Conservation (phyloP, 2,888 invertebrate species). For the Allygus modestus region DNA sequence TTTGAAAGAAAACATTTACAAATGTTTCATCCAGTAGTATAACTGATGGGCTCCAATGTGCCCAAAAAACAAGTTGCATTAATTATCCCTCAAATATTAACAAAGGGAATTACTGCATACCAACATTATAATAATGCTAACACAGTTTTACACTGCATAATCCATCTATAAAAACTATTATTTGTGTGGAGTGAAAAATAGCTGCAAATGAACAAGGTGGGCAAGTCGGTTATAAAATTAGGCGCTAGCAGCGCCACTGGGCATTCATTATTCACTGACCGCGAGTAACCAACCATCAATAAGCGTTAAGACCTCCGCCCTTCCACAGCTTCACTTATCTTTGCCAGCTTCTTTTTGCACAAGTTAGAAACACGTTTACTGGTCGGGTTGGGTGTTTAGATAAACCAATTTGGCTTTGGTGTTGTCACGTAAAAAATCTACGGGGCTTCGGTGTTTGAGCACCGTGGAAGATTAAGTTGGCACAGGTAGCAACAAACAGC, state of each 20-base stretch:
- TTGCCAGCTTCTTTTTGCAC: neutral
- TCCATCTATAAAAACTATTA: neutral
- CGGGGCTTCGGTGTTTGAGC: no score
- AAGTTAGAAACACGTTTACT: no score
- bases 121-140: neutral
- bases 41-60: no score
- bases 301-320: constrained; percentile 28
- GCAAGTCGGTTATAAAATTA: constrained; percentile 31
- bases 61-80: no score
- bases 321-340: constrained; percentile 11
- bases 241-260: constrained; percentile 24
- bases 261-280: constrained; percentile 30
- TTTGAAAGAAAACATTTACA: no score
- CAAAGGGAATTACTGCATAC: neutral
- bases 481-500: no score
- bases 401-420: no score
- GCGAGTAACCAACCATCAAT: constrained; percentile 32
- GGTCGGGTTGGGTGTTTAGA: no score
- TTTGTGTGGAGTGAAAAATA: constrained; percentile 3
- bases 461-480: no score
- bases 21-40: no score
- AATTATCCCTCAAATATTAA: no score
- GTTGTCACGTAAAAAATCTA: no score
- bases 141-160: neutral
- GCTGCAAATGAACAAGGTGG: constrained; percentile 3